These are phyloP conservation scores for Plecotus auritus DNA, from an alignment of 2,113 vertebrate genomes.

Conservation along the genomic window DNA sequence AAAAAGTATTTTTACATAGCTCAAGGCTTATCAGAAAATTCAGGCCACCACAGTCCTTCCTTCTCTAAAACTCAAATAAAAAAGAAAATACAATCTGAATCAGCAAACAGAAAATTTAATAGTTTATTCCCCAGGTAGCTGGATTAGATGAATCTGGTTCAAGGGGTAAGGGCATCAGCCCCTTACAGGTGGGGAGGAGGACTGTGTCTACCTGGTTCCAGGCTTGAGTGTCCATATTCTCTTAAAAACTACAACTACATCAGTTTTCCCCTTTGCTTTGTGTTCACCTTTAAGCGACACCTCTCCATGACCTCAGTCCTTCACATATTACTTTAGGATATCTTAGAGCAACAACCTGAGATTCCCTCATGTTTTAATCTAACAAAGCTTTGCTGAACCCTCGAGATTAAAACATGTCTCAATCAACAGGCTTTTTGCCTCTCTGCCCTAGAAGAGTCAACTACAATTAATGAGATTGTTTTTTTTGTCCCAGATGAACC, in stretches of 20 bases:
- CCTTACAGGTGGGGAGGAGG: background rate
- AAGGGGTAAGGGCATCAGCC: background rate
- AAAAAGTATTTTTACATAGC: constrained; percentile 43
- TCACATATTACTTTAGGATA: background rate
- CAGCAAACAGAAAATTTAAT: constrained; percentile 34
- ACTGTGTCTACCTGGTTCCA: background rate
- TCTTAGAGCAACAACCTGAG: background rate
- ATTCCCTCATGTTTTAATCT: background rate
- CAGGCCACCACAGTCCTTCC: background rate
- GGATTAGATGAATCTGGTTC: background rate
- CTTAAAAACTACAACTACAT: background rate
- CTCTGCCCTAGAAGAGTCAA: background rate
- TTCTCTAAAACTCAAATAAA: constrained; percentile 11
- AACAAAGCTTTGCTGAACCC: background rate
- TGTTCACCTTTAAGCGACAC: background rate
- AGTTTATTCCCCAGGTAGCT: background rate
- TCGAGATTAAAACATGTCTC: background rate
- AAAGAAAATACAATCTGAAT: constrained; percentile 21
- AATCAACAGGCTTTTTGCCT: background rate
- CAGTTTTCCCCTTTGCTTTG: background rate
- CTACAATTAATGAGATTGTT: background rate
- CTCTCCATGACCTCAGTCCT: background rate
- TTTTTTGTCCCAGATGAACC: background rate
- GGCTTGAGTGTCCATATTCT: background rate
- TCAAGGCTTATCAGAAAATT: constrained; percentile 36